A percentile compares a stretch with the other conserved stretches of the same genome.
These are phyloP conservation scores for Epizoanthus fatuus DNA, from an alignment of 92 coral and sea anemone genomes.

Conservation along the genomic window DNA sequence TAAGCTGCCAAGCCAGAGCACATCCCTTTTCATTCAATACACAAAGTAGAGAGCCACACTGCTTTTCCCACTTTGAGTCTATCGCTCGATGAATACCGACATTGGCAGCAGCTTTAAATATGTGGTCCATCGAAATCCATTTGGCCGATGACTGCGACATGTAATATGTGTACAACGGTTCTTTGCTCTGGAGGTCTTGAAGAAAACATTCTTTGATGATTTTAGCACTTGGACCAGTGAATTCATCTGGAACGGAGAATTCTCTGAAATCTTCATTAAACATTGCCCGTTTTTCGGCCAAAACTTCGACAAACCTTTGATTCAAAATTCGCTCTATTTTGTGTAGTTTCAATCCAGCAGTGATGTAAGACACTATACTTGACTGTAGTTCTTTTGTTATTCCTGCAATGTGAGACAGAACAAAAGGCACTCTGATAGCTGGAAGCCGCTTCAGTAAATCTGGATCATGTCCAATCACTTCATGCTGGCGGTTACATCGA, in stretches of 20 bases:
- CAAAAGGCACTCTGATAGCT: not conserved
- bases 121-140: not conserved
- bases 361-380: not conserved
- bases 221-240: not conserved
- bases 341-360: not conserved
- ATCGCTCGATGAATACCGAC: not conserved
- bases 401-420: conserved; percentile 21
- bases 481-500: conserved; percentile 11
- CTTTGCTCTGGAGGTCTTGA: not conserved
- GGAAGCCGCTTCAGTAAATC: not conserved
- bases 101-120: conserved; percentile 2
- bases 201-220: not conserved
- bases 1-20: conserved; percentile 32
- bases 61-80: conserved; percentile 13
- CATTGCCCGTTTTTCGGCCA: not conserved
- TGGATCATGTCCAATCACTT: conserved; percentile 23
- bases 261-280: not conserved
- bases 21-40: conserved; percentile 25
- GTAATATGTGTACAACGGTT: not conserved
- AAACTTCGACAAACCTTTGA: not conserved
- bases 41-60: conserved; percentile 11
- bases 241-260: not conserved
- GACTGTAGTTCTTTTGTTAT: not conserved
- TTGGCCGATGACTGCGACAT: not conserved
- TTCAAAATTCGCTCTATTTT: not conserved